phyloP scores from a whole-genome alignment of 1,140 invertebrate genomes.

The Bombus polaris region DNA sequence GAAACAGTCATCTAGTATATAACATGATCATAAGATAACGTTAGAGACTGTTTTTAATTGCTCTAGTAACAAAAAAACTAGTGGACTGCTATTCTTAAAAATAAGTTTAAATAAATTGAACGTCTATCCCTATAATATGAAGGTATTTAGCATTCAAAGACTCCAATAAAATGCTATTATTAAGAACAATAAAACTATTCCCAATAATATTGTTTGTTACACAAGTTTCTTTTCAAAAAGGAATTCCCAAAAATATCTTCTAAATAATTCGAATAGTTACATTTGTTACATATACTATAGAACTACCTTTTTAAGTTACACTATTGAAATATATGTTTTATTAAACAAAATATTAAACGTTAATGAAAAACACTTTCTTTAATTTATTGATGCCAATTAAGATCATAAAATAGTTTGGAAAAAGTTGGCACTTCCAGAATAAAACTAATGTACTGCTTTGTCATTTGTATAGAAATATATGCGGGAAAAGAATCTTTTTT shows the following conservation, averaged over 20 bases:
- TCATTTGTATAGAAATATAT: conserved; percentile 6
- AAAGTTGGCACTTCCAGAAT: background rate
- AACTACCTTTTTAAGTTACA: background rate
- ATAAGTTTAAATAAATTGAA: conserved; percentile 19
- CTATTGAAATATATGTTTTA: background rate
- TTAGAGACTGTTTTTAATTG: background rate
- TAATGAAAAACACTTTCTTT: background rate
- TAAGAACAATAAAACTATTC: conserved; percentile 16
- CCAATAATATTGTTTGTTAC: background rate
- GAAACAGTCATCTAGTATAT: background rate
- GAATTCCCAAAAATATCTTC: background rate
- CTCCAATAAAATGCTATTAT: background rate
- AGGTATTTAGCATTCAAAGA: conserved; percentile 3
- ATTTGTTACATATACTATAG: background rate
- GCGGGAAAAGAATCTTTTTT: background rate
- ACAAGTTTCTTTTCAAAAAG: background rate
- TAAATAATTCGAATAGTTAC: background rate
- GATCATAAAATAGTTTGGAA: background rate
- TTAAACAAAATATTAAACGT: background rate
- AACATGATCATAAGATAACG: background rate
- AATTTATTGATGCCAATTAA: background rate
- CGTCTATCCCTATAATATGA: background rate
- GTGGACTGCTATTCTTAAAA: background rate
- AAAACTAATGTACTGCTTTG: background rate
- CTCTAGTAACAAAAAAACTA: background rate